Base-by-base conservation (phyloP, 1,140 invertebrate genomes). In the Ceratina australensis region DNA sequence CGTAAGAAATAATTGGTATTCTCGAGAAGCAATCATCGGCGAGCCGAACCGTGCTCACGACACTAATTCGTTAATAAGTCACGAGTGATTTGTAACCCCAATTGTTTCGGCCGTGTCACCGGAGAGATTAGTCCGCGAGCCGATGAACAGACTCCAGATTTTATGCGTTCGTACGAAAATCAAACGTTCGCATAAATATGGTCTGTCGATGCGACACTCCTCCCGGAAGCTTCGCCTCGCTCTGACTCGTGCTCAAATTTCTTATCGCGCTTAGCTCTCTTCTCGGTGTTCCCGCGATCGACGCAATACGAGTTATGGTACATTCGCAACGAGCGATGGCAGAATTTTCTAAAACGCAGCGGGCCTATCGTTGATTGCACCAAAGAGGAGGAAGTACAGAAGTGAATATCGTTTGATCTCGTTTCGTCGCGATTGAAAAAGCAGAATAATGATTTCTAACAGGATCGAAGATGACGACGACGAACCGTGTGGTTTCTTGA, bases 31-130 rank as follows among this genome's bases (percentile, higher is more conserved):
- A 76, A 80, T 80, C 42, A 52, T 63, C 49, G 26, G n/a, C 22
- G 15, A 59, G 26, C 28, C 7, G 73, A 54, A 33, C 60, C 28
- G 56, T 24, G 7, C 12, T 18, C 52, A 42, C 57, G 78, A 76
- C 78, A 76, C 52, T 80, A 80, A 80, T 80, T 80, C 16, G 22
- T 20, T 76, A 76, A 80, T 76, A n/a, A 80, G n/a, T 77, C 50
- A 26, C n/a, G 64, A 78, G 50, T 59, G 69, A 78, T 78, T 78
- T 78, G 24, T 59, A 72, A 72, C 49, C 68, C 4, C 63, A 64
- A 71, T 78, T 64, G 13, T 18, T 10, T 54, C 0, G 13, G 47
- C 1, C 52, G 52, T 20, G 24, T 24, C 72, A 18, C 26, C 16
- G 3, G 3, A 13, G 22, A 69, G 50, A 76, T 8, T 3, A n/a